Conservation (phyloP, 2,888 invertebrate species). For the Ctenicera cuprea region DNA sequence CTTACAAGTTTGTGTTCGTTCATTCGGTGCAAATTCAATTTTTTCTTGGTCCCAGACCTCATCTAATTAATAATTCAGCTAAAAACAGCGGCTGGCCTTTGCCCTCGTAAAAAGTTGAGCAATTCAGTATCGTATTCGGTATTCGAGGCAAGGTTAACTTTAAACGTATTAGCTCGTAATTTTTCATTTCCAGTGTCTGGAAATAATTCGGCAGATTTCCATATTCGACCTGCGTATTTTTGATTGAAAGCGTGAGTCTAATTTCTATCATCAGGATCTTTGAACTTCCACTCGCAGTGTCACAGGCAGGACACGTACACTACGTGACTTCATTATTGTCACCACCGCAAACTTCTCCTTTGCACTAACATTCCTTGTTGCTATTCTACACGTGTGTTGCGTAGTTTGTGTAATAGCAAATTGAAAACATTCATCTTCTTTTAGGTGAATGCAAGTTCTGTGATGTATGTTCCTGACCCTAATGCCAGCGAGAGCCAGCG, state of each 20-base stretch:
- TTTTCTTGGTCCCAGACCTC: constrained; percentile 2
- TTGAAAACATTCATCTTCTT: constrained; percentile 58
- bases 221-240: constrained; percentile 50
- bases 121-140: not conserved
- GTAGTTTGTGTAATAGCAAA: constrained; percentile 53
- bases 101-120: not conserved
- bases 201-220: constrained; percentile 42
- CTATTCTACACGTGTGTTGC: constrained; percentile 49
- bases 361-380: constrained; percentile 51
- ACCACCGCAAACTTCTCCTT: constrained; percentile 49
- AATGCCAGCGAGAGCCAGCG: constrained; percentile 59
- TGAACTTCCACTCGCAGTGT: constrained; percentile 49
- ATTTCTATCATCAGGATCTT: constrained; percentile 55
- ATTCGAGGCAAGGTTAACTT: not conserved
- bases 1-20: not conserved
- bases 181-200: constrained; percentile 12
- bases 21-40: not conserved
- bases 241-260: constrained; percentile 56
- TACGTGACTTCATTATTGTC: constrained; percentile 59
- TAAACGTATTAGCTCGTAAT: constrained; percentile 23
- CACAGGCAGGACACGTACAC: constrained; percentile 51
- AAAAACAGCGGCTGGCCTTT: not conserved
- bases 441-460: constrained; percentile 64
- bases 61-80: constrained; percentile 15
- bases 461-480: constrained; percentile 59